Conservation (phyloP, 2,113 vertebrate genomes). For the Prunella himalayana region DNA sequence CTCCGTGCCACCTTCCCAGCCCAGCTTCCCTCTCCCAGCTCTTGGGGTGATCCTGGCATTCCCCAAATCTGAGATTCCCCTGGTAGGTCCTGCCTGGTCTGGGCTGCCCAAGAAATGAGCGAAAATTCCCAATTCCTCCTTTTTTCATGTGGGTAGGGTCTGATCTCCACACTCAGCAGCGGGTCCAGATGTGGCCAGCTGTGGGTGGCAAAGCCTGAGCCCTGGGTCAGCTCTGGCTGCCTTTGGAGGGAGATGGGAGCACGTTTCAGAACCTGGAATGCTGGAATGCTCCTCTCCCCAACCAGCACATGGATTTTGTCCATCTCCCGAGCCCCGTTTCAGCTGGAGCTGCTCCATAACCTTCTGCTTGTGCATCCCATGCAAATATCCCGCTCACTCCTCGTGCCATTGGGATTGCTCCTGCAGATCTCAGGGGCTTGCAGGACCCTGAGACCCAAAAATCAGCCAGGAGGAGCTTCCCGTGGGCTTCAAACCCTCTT, state of each 20-base stretch:
- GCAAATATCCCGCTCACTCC: background rate
- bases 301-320: background rate
- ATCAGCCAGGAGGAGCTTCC: background rate
- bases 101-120: background rate
- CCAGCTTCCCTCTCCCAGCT: accelerated
- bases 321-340: background rate
- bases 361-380: background rate
- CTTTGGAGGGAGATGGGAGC: background rate
- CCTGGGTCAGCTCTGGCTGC: background rate
- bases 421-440: accelerated
- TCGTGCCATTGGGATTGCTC: background rate
- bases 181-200: background rate
- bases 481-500: background rate
- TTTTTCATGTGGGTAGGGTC: background rate
- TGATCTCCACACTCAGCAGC: accelerated
- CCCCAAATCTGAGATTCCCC: background rate
- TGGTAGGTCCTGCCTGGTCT: accelerated
- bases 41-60: background rate
- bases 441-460: no score
- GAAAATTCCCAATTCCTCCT: background rate
- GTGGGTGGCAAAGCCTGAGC: background rate
- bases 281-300: background rate
- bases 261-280: background rate
- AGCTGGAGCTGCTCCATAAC: background rate
- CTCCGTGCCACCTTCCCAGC: background rate